Evolutionary conservation across 2,797 vertebrate species (phyloP), one percentile per base, ranked within the genome.

Genomic region (Semaprochilodus insignis): DNA sequence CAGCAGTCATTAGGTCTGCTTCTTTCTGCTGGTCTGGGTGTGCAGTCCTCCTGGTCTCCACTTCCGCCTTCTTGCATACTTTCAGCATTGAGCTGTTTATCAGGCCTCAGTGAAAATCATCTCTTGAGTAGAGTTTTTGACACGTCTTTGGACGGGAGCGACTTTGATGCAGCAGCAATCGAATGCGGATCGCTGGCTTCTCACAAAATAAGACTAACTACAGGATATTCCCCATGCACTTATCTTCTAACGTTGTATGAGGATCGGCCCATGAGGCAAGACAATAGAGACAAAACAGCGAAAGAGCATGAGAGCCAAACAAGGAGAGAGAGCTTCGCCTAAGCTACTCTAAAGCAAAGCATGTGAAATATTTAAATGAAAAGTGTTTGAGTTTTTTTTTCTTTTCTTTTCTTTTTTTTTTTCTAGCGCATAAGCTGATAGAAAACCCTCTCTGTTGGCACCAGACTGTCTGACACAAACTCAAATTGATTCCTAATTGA

Each of bases 401-500:
- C 93, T 93, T 31, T 3, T 31, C n/a, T 31, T 31, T 31, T 3
- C 3, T 31, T 31, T 31, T 31, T 31, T 31, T 31, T 74, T 80
- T 77, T 76, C 94, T 93, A 93, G 94, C 93, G 93, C 93, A 95
- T 95, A 95, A 95, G 95, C 95, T 95, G 95, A 95, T 95, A 94
- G 95, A 95, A 95, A 95, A 94, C 94, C 94, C 94, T 95, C 93
- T 95, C 94, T 96, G 95, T 95, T 95, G 95, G 94, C 94, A 96
- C 95, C 95, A 95, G 94, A 94, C 94, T 94, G 95, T 96, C 95
- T 95, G 94, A 95, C 95, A 95, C 94, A 95, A 95, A 95, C 94
- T 95, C 93, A 95, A 95, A 96, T 96, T 96, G 95, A 96, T 95
- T 95, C 94, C 92, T 95, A 95, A 96, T 94, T 95, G 91, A 92